Percentiles rank a stretch among this genome's conserved stretches.
phyloP scores from a whole-genome alignment of 2,888 invertebrate species.

The Agriopis aurantiaria region DNA sequence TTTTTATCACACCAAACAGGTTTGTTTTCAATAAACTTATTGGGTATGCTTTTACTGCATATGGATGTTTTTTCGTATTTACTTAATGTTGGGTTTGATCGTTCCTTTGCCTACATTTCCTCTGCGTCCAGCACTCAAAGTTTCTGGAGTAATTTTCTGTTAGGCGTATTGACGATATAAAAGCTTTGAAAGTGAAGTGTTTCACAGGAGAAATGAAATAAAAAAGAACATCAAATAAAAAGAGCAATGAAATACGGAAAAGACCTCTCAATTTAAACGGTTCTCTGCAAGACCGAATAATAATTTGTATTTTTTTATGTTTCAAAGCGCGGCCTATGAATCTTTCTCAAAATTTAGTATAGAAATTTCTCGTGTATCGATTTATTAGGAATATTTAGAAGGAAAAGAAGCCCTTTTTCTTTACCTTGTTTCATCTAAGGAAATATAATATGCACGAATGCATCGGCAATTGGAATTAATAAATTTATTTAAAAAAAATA shows the following conservation, averaged over 20 bases:
- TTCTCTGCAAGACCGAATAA: conserved; percentile 23
- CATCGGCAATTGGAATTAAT: no score
- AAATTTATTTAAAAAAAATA: no score
- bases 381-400: not conserved
- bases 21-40: no score
- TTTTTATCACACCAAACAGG: not conserved
- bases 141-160: conserved; percentile 18
- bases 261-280: conserved; percentile 24
- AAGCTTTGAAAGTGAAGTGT: conserved; percentile 21
- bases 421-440: not conserved
- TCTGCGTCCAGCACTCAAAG: conserved; percentile 8
- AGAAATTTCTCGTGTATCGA: conserved; percentile 1
- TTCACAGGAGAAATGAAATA: conserved; percentile 13
- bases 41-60: not conserved
- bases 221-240: conserved; percentile 24
- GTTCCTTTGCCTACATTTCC: not conserved
- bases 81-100: not conserved
- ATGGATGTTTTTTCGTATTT: not conserved
- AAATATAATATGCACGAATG: no score
- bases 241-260: conserved; percentile 24
- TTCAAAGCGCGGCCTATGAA: not conserved
- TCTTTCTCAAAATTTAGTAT: not conserved
- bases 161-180: conserved; percentile 20
- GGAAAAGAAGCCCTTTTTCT: not conserved
- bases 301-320: conserved; percentile 23